Evolutionary conservation across 1,140 invertebrate species (phyloP).

Genomic region (Formica exsecta): DNA sequence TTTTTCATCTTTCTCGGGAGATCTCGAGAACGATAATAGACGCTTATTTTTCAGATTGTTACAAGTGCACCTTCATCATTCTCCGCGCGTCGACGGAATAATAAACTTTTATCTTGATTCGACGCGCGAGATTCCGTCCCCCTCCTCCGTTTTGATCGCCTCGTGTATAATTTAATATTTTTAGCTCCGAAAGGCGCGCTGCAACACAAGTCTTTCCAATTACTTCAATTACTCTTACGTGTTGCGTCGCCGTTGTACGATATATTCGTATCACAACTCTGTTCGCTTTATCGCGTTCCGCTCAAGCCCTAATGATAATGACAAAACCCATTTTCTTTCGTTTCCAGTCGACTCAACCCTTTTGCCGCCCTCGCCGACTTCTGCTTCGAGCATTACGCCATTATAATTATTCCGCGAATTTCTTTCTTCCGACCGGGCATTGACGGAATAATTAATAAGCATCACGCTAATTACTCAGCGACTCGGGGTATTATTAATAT

Average conservation of each 20-base stretch:
- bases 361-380: conserved; percentile 33
- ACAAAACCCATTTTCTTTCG: conserved; percentile 57
- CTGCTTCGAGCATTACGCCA: conserved; percentile 21
- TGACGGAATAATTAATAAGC: conserved; percentile 63
- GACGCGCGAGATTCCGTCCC: background rate
- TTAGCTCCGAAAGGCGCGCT: background rate
- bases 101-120: conserved; percentile 30
- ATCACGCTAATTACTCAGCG: conserved; percentile 57
- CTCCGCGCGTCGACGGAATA: conserved; percentile 41
- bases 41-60: conserved; percentile 36
- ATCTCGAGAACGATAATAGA: conserved; percentile 21
- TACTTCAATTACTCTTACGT: conserved; percentile 28
- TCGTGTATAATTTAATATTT: conserved; percentile 36
- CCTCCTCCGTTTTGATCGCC: background rate
- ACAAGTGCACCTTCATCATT: conserved; percentile 37
- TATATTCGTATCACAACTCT: conserved; percentile 35
- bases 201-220: background rate
- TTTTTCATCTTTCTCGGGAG: background rate
- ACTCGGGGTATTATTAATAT: conserved; percentile 55
- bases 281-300: conserved; percentile 42
- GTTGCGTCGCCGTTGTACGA: background rate
- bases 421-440: conserved; percentile 53
- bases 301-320: conserved; percentile 48
- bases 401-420: conserved; percentile 50
- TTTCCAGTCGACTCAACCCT: conserved; percentile 48